Conservation (phyloP, 1,140 invertebrate species). For the Drosophila arizonae region DNA sequence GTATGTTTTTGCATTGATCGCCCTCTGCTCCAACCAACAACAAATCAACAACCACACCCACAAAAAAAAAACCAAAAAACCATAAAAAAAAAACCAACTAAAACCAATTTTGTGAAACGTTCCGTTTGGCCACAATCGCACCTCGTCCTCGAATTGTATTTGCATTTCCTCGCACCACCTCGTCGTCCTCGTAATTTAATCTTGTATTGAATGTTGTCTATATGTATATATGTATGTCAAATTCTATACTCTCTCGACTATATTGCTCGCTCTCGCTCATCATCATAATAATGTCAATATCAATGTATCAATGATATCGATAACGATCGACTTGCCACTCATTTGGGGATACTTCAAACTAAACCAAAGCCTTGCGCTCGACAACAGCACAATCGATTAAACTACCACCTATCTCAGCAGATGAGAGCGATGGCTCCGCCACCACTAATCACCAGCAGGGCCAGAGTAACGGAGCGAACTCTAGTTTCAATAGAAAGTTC, state of each 20-base stretch:
- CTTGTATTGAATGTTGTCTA: slow-evolving; percentile 44
- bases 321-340: slow-evolving; percentile 56
- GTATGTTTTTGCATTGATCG: slow-evolving; percentile 58
- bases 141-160: slow-evolving; percentile 34
- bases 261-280: slow-evolving; percentile 66
- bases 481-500: slow-evolving; percentile 83
- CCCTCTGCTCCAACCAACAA: slow-evolving; percentile 48
- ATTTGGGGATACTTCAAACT: slow-evolving; percentile 70
- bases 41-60: slow-evolving; percentile 41
- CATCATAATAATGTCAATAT: slow-evolving; percentile 53
- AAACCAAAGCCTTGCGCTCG: slow-evolving; percentile 72
- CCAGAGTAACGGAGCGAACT: slow-evolving; percentile 57
- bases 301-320: slow-evolving; percentile 33
- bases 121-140: slow-evolving; percentile 35
- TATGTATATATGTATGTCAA: slow-evolving; percentile 67
- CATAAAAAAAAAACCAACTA: slow-evolving; percentile 16
- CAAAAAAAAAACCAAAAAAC: slow-evolving; percentile 27
- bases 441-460: slow-evolving; percentile 37
- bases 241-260: slow-evolving; percentile 67
- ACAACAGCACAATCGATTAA: slow-evolving; percentile 81
- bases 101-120: slow-evolving; percentile 28
- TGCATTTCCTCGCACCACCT: slow-evolving; percentile 38
- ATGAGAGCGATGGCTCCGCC: slow-evolving; percentile 68
- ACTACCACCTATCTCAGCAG: slow-evolving; percentile 82
- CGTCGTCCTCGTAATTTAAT: slow-evolving; percentile 41